Percentiles rank a stretch among this genome's conserved stretches.
phyloP scores from a whole-genome alignment of 2,888 invertebrate genomes.

The Aporophyla lueneburgensis region DNA sequence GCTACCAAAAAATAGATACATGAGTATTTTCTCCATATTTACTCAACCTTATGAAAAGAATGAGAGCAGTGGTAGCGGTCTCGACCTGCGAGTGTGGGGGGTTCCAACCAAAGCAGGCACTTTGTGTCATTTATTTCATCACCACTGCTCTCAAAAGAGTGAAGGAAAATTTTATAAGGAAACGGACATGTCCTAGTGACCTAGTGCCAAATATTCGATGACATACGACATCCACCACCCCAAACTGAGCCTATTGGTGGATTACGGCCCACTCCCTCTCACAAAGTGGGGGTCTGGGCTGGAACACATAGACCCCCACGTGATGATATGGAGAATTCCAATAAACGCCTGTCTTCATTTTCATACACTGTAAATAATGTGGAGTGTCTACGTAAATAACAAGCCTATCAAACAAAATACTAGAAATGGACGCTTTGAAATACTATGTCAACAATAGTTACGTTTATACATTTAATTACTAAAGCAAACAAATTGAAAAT shows the following conservation, averaged over 20 bases:
- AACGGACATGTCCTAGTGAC: not conserved
- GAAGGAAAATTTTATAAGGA: not conserved
- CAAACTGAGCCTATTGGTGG: not conserved
- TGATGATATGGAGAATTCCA: not conserved
- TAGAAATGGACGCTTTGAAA: not conserved
- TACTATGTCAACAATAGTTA: not conserved
- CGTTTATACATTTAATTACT: not conserved
- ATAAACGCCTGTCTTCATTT: not conserved
- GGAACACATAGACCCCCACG: no score
- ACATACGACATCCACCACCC: not conserved
- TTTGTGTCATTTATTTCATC: not conserved
- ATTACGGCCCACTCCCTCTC: no score
- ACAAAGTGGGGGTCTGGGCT: no score
- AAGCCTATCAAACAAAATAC: not conserved
- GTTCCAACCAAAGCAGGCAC: not conserved
- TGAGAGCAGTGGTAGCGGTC: no score
- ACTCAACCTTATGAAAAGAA: no score
- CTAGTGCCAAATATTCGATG: not conserved
- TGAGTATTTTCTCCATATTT: not conserved
- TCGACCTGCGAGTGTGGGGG: no score
- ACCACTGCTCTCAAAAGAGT: not conserved
- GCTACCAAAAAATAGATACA: not conserved
- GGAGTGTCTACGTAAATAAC: not conserved
- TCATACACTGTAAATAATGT: not conserved
- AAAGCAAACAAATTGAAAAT: not conserved